Conservation (phyloP, 2,888 invertebrate species). For the Cheilosia vulpina region DNA sequence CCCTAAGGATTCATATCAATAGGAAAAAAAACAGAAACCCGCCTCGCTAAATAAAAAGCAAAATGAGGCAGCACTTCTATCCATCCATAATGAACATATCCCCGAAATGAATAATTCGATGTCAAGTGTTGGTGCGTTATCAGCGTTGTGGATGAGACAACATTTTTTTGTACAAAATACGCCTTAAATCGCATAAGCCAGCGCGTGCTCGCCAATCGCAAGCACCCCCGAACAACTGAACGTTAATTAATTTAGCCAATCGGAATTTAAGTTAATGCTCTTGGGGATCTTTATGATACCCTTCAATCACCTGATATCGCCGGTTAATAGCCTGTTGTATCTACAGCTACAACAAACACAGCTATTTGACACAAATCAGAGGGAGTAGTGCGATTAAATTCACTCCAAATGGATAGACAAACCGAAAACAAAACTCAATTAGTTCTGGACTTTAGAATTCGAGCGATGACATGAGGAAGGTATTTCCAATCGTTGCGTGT, state of each 20-base stretch:
- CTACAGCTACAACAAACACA: background rate
- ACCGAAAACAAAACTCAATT: no score
- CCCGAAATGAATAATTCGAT: slow-evolving; percentile 2
- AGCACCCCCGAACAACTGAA: background rate
- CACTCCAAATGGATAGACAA: background rate
- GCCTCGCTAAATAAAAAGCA: background rate
- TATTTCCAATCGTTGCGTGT: background rate
- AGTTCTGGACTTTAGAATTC: background rate
- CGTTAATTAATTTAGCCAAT: slow-evolving; percentile 47
- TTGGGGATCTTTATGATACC: slow-evolving; percentile 4
- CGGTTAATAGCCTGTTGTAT: background rate
- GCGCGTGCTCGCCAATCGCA: background rate
- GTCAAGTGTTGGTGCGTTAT: background rate
- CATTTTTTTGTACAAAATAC: background rate
- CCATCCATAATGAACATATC: background rate
- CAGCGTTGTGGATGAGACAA: background rate
- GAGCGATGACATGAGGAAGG: background rate
- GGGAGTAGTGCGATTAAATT: background rate
- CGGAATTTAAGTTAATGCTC: slow-evolving; percentile 43
- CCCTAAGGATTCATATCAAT: no score
- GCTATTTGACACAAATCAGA: background rate
- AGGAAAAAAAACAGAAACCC: background rate
- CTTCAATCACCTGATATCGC: background rate
- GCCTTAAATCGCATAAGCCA: background rate
- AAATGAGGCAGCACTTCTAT: background rate